A percentile compares a stretch with the other conserved stretches of the same genome.
Conservation (phyloP, 2,888 invertebrate species). For the Pogonocherus hispidulus region DNA sequence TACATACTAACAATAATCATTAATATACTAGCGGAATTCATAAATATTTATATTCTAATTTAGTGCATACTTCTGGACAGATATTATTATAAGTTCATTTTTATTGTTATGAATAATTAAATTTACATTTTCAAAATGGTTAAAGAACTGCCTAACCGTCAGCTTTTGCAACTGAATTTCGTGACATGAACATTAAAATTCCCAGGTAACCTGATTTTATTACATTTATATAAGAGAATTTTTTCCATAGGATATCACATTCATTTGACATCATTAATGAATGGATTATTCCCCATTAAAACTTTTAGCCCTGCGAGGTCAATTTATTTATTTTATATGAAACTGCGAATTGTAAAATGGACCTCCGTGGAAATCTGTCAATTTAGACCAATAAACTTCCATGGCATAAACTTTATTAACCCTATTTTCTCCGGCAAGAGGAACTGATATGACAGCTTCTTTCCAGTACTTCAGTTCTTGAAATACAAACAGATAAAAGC, state of each 20-base stretch:
- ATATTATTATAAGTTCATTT: no score
- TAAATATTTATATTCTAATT: no score
- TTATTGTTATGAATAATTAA: no score
- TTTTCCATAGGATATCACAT: neutral
- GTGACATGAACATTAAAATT: neutral
- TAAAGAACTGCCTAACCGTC: no score
- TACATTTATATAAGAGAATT: neutral
- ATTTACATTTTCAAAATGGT: no score
- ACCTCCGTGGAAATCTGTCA: neutral
- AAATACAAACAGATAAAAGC: neutral
- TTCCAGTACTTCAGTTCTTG: neutral
- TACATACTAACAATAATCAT: no score
- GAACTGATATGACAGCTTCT: neutral
- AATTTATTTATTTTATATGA: conserved; percentile 11
- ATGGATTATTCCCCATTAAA: neutral
- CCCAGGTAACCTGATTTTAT: neutral
- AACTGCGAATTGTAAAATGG: neutral
- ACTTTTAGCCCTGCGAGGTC: conserved; percentile 7
- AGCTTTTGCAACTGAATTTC: no score
- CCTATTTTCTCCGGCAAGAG: neutral
- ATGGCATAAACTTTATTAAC: conserved; percentile 2
- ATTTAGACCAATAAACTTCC: conserved; percentile 5
- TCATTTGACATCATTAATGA: neutral
- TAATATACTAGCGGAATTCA: no score
- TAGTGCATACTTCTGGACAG: no score